Evolutionary conservation across 1,140 invertebrate genomes (phyloP), one percentile per base, ranked within the genome.

Genomic region (Zaprionus camerounensis): DNA sequence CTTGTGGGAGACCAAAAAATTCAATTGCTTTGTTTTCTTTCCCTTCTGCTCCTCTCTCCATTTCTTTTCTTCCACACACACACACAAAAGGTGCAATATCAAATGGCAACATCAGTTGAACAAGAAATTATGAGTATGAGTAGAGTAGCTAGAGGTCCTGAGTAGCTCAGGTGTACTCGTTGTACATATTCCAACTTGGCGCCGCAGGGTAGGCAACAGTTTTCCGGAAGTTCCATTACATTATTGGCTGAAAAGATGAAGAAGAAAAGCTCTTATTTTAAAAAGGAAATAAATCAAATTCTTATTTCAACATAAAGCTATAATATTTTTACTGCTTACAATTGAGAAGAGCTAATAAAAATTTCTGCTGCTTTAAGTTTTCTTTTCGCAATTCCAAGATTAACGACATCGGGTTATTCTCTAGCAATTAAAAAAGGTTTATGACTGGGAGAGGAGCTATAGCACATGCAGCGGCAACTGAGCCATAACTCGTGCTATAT

Each of bases 11-110:
- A 36, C 63, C 22, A 66, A 67, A 71, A 82, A 82, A 82, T 82
- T 82, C 80, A 87, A 87, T 87, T 87, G 83, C 55, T 83, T 79
- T 78, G 65, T 55, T 73, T 67, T 62, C 53, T 70, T 70, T 66
- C 31, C 41, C 22, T 38, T 3, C 36, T 38, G 36, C 36, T 38
- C 3, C n/a, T 46, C 41, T 28, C 49, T 41, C 36, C 51, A 1
- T 20, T 7, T 51, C 44, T 41, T 38, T 36, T 22, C 65, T 76
- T 61, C 22, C 15, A n/a, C n/a, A 6, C n/a, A 51, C n/a, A 51
- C 55, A 62, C 26, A 61, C 15, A 66, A 56, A 65, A 67, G 67
- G 55, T 75, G 57, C 57, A 71, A 71, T 57, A 70, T 67, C 65
- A 78, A 70, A 75, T 46, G 71, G 63, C 38, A 51, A 70, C 66